Base-by-base conservation (phyloP, 30 jellyfish, hydroid and myxozoan genomes). In the Aurelia coerulea region DNA sequence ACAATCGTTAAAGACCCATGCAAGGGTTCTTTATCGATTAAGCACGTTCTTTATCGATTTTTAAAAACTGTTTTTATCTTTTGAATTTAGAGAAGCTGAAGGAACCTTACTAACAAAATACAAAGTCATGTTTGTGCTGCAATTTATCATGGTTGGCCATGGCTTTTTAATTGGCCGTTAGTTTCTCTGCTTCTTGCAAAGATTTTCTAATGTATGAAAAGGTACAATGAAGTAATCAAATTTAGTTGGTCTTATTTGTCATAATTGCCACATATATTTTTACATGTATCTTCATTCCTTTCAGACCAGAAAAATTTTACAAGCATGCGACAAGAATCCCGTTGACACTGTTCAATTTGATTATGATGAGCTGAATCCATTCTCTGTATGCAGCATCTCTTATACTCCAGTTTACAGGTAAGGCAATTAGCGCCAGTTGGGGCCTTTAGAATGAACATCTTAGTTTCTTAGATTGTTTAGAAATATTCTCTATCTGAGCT, bases 281-380 rank as follows among this genome's bases (percentile, higher is more conserved):
- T 9, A 1, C 31, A n/a, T 6, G 11, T 18, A 4, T 68, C 65
- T 23, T 34, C 52, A 46, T 33, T 77, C 60, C 54, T 78, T 78
- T 63, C 65, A 93, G 98, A 93, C 99, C 4, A 91, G 98, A n/a
- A 95, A 95, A 65, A 90, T 95, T 10, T 73, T 95, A 65, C 97
- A 81, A 85, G 98, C 99, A 15, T 95, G 99, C 71, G 99, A 95
- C 66, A 95, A 95, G 88, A 89, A 86, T 83, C 97, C 97, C 5
- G 86, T 96, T 1, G 93, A 95, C 68, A 97, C 98, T 0, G 98
- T 95, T 17, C 85, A 42, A 58, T 71, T 95, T 70, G 97, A 95
- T 62, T 95, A 89, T 66, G 99, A 95, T 65, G 99, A 90, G 83
- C 70, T 95, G 67, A 95, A 95, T 68, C 99, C 99, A 16, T 95